A percentile compares a stretch with the other conserved stretches of the same genome.
phyloP scores from a whole-genome alignment of 2,797 vertebrate genomes.

The Gymnopithys bicolor region DNA sequence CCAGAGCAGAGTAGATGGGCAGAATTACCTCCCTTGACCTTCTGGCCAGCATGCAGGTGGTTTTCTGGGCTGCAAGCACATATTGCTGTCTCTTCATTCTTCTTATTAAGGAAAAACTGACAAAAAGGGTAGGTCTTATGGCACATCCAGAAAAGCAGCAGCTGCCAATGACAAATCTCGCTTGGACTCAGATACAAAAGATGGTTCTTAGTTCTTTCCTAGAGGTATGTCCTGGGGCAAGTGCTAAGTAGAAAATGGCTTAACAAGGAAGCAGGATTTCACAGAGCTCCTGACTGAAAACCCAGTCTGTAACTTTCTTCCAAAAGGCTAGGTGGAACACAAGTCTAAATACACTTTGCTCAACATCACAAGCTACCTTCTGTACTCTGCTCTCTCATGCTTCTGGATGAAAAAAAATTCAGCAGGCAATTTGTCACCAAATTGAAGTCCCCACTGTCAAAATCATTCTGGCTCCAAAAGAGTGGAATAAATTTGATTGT shows the following conservation, averaged over 20 bases:
- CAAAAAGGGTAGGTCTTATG: background rate
- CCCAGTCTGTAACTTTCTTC: background rate
- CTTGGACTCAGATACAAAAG: background rate
- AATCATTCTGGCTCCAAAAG: background rate
- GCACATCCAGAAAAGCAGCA: background rate
- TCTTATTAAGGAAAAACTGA: background rate
- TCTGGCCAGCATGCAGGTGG: background rate
- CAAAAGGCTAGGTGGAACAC: background rate
- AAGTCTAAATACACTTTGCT: background rate
- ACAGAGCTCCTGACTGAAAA: background rate
- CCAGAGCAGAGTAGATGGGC: background rate
- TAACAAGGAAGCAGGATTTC: background rate
- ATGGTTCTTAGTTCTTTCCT: background rate
- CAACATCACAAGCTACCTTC: background rate
- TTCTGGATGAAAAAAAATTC: constrained; percentile 7
- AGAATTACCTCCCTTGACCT: background rate
- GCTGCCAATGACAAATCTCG: background rate
- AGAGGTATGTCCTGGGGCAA: background rate
- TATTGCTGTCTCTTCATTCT: background rate
- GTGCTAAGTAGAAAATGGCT: background rate
- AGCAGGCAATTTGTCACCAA: background rate
- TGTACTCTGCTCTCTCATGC: background rate
- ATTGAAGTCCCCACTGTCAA: background rate
- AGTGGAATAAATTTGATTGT: background rate
- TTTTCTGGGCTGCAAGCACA: background rate